Evolutionary conservation across 2,888 invertebrate genomes (phyloP), one percentile per base, ranked within the genome.

Genomic region (Altica lythri): DNA sequence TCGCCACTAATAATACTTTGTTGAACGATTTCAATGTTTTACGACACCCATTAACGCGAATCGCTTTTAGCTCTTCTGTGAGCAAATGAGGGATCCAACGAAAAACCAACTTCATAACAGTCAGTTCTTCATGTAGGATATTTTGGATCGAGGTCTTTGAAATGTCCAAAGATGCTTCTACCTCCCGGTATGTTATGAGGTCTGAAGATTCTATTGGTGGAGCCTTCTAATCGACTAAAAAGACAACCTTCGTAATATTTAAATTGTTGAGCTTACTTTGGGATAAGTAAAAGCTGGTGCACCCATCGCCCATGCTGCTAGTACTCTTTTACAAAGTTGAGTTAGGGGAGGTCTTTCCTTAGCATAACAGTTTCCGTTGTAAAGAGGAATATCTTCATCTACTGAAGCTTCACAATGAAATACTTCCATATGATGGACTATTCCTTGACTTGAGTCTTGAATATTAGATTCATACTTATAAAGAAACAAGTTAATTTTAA

Each of bases 271-370:
- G 4, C 29, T 40, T 68, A 81, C 81, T 60, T 85, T 79, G 0
- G 93, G 93, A 76, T 93, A 93, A 1, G 83, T 81, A 67, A 93
- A 92, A 0, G 90, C 86, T 30, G 85, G 84, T 1, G 98, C 98
- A 0, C 99, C 99, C 96, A 99, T 98, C 0, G 99, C 98, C 98
- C 99, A 99, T 0, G 95, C 96, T 1, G 93, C 92, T 62, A 95
- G 81, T 0, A 96, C 95, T 76, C 90, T 81, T 63, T 86, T 86
- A 70, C 92, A 92, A 8, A 86, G 85, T 75, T 89, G 86, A 0
- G 94, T 88, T 57, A 83, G 81, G 47, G 81, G 76, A 0, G 98
- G 97, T 59, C 89, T 80, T 12, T 84, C 77, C 25, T 85, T 71
- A 40, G 85, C 81, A 64, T 89, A 86, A 71, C 98, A 98, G 34